These are phyloP conservation scores for Oscheius sp. DNA, from an alignment of 2,888 invertebrate species.

Conservation along the genomic window DNA sequence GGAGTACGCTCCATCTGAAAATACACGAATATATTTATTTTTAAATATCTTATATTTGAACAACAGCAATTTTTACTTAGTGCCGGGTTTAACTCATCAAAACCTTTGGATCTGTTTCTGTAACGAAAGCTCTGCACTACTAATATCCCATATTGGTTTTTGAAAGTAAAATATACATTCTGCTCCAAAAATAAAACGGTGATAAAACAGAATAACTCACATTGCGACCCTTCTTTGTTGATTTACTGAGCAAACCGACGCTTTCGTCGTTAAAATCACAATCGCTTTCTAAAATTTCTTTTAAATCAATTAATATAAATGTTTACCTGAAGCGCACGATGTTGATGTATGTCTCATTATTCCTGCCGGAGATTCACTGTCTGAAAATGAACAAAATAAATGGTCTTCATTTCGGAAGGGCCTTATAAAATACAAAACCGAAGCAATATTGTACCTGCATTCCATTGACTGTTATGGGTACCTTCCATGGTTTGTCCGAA, in stretches of 20 bases:
- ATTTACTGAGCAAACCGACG: constrained; percentile 35
- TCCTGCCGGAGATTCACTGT: constrained; percentile 10
- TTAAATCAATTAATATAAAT: background rate
- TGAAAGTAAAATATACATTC: too few relatives aligned
- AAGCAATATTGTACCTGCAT: background rate
- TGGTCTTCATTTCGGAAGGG: too few relatives aligned
- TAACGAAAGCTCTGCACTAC: too few relatives aligned
- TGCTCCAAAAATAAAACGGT: too few relatives aligned
- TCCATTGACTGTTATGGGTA: constrained; percentile 2
- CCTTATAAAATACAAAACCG: background rate
- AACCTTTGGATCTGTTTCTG: too few relatives aligned
- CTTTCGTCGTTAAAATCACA: constrained; percentile 40
- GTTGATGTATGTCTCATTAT: constrained; percentile 24
- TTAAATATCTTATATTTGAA: background rate
- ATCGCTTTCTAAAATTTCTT: constrained; percentile 28
- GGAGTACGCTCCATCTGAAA: constrained; percentile 52
- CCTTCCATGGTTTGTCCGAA: constrained; percentile 2
- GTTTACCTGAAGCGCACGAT: constrained; percentile 33
- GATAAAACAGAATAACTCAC: constrained; percentile 20
- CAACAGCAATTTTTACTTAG: too few relatives aligned
- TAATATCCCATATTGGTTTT: too few relatives aligned
- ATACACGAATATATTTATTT: background rate
- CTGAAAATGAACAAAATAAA: background rate
- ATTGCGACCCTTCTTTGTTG: constrained; percentile 22
- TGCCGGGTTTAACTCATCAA: too few relatives aligned